Conservation (phyloP, 2,113 vertebrate genomes). For the Zapornia atra region DNA sequence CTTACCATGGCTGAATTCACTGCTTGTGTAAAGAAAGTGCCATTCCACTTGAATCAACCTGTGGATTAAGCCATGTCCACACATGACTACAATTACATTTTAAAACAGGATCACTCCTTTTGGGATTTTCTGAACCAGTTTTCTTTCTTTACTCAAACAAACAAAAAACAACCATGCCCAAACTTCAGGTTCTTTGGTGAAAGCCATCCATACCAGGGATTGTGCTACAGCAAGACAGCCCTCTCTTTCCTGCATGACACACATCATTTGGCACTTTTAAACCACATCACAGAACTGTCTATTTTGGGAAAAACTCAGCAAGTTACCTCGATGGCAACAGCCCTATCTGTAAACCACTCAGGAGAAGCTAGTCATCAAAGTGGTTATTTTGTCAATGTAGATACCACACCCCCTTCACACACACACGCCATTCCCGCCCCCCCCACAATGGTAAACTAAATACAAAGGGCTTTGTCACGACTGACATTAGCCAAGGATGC, state of each 20-base stretch:
- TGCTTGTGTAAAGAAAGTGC: neutral
- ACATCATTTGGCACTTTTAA: neutral
- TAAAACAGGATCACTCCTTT: neutral
- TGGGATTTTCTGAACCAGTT: neutral
- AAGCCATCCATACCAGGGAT: neutral
- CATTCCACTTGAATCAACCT: neutral
- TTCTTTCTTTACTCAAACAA: neutral
- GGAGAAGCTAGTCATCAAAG: neutral
- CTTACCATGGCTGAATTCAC: conserved; percentile 1
- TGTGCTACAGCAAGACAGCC: neutral
- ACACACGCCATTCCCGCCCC: too few species aligned
- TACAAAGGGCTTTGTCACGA: neutral
- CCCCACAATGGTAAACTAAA: neutral
- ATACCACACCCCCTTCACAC: neutral
- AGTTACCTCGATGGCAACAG: neutral
- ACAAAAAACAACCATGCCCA: neutral
- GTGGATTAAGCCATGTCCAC: conserved; percentile 18
- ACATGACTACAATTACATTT: neutral
- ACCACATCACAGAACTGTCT: neutral
- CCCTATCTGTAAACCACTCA: neutral
- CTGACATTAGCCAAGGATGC: neutral
- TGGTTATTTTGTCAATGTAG: neutral
- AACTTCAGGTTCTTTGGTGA: neutral
- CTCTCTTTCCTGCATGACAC: neutral
- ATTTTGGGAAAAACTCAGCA: neutral